Evolutionary conservation across 2,888 invertebrate species (phyloP), one percentile per base, ranked within the genome.

Genomic region (Eupithecia centaureata): DNA sequence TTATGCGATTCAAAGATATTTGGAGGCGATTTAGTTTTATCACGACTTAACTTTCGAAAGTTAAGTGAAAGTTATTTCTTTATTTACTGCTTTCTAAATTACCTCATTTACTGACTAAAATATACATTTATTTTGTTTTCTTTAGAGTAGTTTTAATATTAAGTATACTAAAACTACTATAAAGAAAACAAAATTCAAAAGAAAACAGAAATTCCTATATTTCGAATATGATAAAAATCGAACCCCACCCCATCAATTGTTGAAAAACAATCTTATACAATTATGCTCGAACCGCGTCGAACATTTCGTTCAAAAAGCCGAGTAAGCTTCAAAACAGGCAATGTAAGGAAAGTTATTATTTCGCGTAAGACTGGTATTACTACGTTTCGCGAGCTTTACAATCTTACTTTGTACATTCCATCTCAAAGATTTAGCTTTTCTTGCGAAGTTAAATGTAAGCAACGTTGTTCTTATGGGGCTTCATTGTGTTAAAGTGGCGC

Each of bases 321-420:
- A 56, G 54, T 28, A 56, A 56, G 28, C 54, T 56, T 15, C 54
- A 56, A 56, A 52, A 18, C n/a, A n/a, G 28, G 54, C 54, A 28
- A 56, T 56, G 54, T 56, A 28, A n/a, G 54, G 30, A 56, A 54
- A 28, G 54, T 56, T 56, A 56, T 56, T 56, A 56, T 56, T n/a
- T 56, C 28, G 1, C 30, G 18, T 56, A 56, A 56, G 28, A 56
- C 54, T n/a, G 30, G 54, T 30, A 30, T 56, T 56, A 56, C 8
- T 30, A 30, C 30, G 28, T 56, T 56, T 56, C 10, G 30, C 30
- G n/a, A 56, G 54, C 18, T 56, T 56, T 56, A 56, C 28, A 30
- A 30, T 56, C 54, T 28, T 28, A 30, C 30, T 30, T 56, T 30
- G 54, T 28, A 56, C 18, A 56, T 56, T 30, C 30, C 30, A 8